phyloP scores from a whole-genome alignment of 2,113 vertebrate genomes.

The Scortum barcoo region DNA sequence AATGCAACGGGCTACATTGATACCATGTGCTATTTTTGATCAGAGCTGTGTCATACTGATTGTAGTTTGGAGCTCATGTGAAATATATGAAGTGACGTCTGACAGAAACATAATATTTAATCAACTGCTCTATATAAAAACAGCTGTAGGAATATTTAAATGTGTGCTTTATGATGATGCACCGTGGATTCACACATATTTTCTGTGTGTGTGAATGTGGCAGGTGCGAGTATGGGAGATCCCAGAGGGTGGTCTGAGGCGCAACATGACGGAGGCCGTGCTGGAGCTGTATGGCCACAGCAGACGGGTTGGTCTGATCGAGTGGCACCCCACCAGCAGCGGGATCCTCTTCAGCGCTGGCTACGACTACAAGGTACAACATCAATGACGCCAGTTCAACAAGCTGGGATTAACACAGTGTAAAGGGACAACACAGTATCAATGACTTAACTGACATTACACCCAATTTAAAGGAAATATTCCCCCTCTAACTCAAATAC shows the following conservation, averaged over 20 bases:
- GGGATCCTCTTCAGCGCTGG: constrained; percentile 97
- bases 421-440: background rate
- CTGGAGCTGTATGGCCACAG: constrained; percentile 97
- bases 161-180: background rate
- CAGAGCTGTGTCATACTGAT: constrained; percentile 15
- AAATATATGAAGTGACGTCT: background rate
- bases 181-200: background rate
- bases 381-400: background rate
- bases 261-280: constrained; percentile 93
- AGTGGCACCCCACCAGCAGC: constrained; percentile 98
- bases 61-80: constrained; percentile 3
- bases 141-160: background rate
- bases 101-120: background rate
- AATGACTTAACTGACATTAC: background rate
- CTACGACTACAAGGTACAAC: constrained; percentile 95
- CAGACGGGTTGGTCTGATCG: constrained; percentile 93
- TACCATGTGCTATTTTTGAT: constrained; percentile 66
- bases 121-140: background rate
- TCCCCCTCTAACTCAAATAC: background rate
- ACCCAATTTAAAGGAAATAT: background rate
- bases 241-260: constrained; percentile 91
- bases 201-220: background rate
- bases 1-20: constrained; percentile 60
- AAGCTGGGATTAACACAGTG: background rate
- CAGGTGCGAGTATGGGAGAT: constrained; percentile 99